Conservation (phyloP, 2,888 invertebrate genomes). For the Troides aeacus region DNA sequence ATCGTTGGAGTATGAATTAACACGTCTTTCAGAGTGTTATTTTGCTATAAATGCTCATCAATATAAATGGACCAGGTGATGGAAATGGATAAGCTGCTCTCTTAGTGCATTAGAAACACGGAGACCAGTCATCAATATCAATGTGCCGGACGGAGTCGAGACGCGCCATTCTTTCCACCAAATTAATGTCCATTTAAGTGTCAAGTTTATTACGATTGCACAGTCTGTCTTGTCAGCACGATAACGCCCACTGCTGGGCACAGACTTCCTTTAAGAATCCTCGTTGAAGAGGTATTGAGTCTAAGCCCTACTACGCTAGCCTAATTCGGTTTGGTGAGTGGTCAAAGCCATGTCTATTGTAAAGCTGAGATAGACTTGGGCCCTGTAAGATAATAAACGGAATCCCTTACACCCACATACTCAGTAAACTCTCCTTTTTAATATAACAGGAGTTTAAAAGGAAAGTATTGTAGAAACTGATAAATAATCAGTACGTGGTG, state of each 20-base stretch:
- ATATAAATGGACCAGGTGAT: slow-evolving; percentile 27
- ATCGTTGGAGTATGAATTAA: neutral
- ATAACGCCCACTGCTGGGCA: neutral
- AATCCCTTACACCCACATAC: too few species aligned
- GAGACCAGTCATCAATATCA: slow-evolving; percentile 29
- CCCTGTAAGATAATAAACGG: too few species aligned
- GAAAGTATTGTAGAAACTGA: too few species aligned
- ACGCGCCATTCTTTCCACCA: slow-evolving; percentile 9
- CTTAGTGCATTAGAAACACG: slow-evolving; percentile 13
- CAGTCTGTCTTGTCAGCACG: neutral
- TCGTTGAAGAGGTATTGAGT: too few species aligned
- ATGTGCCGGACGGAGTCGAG: slow-evolving; percentile 22
- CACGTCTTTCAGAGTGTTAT: neutral
- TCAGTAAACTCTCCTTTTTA: too few species aligned
- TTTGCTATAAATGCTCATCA: slow-evolving; percentile 19
- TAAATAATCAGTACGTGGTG: too few species aligned
- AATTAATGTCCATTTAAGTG: neutral
- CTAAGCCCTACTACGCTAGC: too few species aligned
- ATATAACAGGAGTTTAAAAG: too few species aligned
- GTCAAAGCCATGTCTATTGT: too few species aligned
- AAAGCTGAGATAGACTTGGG: too few species aligned
- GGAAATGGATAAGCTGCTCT: slow-evolving; percentile 13
- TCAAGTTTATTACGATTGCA: neutral
- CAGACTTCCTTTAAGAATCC: too few species aligned
- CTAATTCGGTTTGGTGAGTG: too few species aligned